Evolutionary conservation across 1,140 invertebrate genomes (phyloP).

Genomic region (Drosophila tani): DNA sequence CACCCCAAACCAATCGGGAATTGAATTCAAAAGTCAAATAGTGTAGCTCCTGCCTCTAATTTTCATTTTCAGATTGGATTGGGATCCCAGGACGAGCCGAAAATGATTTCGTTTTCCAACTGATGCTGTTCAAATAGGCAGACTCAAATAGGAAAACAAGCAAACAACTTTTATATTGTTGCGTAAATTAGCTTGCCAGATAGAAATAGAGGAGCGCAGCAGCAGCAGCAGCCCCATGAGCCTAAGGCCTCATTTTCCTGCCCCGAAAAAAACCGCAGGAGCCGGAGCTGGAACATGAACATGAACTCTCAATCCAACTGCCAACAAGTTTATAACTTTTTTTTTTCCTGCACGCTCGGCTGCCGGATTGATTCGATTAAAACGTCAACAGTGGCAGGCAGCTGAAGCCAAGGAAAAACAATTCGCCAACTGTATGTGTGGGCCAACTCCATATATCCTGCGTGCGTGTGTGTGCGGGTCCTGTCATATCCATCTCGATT

Average conservation of each 20-base stretch:
- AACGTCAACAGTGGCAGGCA: conserved; percentile 72
- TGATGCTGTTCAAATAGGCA: conserved; percentile 17
- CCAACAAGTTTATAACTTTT: conserved; percentile 74
- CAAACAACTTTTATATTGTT: conserved; percentile 62
- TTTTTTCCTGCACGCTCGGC: conserved; percentile 52
- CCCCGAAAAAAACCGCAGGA: conserved; percentile 14
- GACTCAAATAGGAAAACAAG: conserved; percentile 31
- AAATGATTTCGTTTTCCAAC: conserved; percentile 55
- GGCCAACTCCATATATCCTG: conserved; percentile 2
- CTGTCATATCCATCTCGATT: conserved; percentile 77
- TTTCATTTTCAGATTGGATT: conserved; percentile 45
- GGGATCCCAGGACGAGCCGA: conserved; percentile 7
- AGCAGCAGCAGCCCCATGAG: conserved; percentile 14
- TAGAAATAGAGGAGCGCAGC: conserved; percentile 38
- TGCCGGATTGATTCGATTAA: conserved; percentile 78
- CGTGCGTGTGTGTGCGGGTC: conserved; percentile 49
- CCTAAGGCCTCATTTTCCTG: not conserved
- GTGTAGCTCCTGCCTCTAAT: conserved; percentile 11
- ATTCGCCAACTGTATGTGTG: conserved; percentile 48
- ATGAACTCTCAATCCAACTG: conserved; percentile 57
- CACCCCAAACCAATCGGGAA: not conserved
- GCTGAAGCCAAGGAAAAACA: conserved; percentile 58
- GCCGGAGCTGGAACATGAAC: conserved; percentile 7
- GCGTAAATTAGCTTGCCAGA: conserved; percentile 69
- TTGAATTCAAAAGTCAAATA: conserved; percentile 12